Evolutionary conservation across 2,113 vertebrate species (phyloP).

Genomic region (Crypturellus undulatus): DNA sequence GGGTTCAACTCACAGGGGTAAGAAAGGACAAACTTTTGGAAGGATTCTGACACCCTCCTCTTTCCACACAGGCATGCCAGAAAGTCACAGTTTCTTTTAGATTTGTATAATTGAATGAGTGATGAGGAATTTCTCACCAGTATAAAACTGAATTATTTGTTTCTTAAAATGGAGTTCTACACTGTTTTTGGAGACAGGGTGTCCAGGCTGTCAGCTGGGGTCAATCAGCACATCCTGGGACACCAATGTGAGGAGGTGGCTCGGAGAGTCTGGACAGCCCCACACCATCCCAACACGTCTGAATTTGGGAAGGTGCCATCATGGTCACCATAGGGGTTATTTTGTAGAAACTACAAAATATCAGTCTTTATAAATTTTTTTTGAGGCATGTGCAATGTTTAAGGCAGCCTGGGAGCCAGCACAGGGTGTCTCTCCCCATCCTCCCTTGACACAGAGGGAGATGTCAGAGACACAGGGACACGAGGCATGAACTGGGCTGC

Average conservation of each 20-base stretch:
- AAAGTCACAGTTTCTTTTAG: background rate
- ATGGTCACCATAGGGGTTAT: background rate
- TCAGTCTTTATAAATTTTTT: background rate
- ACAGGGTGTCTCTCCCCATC: background rate
- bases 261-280: accelerated
- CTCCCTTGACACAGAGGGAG: background rate
- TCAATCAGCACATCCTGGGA: background rate
- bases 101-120: background rate
- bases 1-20: background rate
- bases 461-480: background rate
- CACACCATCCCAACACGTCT: accelerated
- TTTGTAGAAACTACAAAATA: background rate
- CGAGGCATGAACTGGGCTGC: background rate
- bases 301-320: background rate
- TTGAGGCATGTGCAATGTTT: background rate
- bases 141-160: constrained; percentile 44
- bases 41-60: background rate
- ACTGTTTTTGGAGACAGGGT: background rate
- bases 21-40: constrained; percentile 30
- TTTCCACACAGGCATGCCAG: constrained; percentile 1
- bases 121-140: constrained; percentile 51
- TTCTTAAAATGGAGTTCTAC: constrained; percentile 40
- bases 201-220: constrained; percentile 16
- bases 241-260: background rate
- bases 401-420: background rate